A percentile compares a stretch with the other conserved stretches of the same genome.
These are phyloP conservation scores for Philereme transversata DNA, from an alignment of 2,888 invertebrate species.

Conservation along the genomic window DNA sequence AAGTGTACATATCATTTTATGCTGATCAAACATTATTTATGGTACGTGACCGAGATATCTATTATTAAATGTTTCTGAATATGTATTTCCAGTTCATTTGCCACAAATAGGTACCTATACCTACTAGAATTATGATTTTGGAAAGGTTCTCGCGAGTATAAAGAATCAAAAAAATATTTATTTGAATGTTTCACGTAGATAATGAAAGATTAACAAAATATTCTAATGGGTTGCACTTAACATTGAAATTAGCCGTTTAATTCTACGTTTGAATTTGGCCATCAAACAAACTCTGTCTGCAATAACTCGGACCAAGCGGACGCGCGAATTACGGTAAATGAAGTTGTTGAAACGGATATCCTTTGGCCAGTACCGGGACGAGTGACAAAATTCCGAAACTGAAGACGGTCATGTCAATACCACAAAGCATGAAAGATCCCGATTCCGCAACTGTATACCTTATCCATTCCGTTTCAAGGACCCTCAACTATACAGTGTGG, in stretches of 20 bases:
- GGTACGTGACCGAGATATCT: constrained; percentile 37
- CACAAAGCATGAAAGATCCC: not conserved
- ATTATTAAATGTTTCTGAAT: constrained; percentile 26
- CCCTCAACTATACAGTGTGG: too few species aligned
- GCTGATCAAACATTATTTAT: constrained; percentile 61
- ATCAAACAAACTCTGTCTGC: constrained; percentile 27
- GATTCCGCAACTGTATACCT: not conserved
- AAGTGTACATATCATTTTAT: constrained; percentile 62
- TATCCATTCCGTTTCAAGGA: constrained; percentile 8
- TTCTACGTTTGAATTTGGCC: constrained; percentile 21
- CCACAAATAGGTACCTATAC: not conserved
- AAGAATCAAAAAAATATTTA: constrained; percentile 42
- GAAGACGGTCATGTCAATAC: constrained; percentile 4
- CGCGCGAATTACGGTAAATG: constrained; percentile 43
- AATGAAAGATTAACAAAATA: constrained; percentile 43
- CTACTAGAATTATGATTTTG: constrained; percentile 1
- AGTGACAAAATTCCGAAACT: constrained; percentile 33
- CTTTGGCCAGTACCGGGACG: constrained; percentile 31
- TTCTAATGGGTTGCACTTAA: constrained; percentile 37
- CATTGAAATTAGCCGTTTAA: constrained; percentile 23
- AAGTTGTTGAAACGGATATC: constrained; percentile 43
- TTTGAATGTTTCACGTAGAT: constrained; percentile 37
- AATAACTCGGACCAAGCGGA: constrained; percentile 36
- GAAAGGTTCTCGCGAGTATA: constrained; percentile 29
- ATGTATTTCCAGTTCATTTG: constrained; percentile 22